phyloP scores from a whole-genome alignment of 2,888 invertebrate species.

The Sthenelais limicola region DNA sequence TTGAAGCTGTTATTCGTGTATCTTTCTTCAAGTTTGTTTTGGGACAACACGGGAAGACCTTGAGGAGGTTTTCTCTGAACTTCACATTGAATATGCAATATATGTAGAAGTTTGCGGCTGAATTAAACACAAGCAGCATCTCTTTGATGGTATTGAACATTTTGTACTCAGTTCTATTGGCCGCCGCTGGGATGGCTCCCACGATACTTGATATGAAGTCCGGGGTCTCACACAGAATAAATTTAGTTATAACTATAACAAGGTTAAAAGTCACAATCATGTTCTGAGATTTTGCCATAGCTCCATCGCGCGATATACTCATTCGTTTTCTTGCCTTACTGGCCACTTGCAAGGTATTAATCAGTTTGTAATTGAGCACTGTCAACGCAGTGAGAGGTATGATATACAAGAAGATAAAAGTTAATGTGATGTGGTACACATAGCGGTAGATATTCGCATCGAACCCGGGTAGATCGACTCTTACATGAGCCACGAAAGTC shows the following conservation, averaged over 20 bases:
- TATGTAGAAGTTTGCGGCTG: constrained; percentile 45
- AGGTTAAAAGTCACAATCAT: constrained; percentile 37
- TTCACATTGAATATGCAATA: constrained; percentile 41
- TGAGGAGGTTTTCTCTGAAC: constrained; percentile 26
- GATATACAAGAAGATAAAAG: constrained; percentile 40
- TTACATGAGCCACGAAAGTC: constrained; percentile 41
- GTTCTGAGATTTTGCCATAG: constrained; percentile 10
- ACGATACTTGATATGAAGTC: constrained; percentile 43
- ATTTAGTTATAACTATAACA: constrained; percentile 43
- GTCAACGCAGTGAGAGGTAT: constrained; percentile 36
- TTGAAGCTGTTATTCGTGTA: neutral
- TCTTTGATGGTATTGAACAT: constrained; percentile 39
- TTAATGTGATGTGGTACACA: constrained; percentile 42
- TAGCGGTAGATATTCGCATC: constrained; percentile 42
- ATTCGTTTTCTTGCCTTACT: neutral
- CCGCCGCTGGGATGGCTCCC: constrained; percentile 14
- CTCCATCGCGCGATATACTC: neutral
- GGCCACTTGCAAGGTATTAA: constrained; percentile 24
- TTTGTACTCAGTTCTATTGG: constrained; percentile 6
- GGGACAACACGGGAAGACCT: neutral
- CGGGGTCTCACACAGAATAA: constrained; percentile 44
- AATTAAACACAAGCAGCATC: constrained; percentile 46
- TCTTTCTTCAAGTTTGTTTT: neutral
- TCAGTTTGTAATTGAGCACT: constrained; percentile 37
- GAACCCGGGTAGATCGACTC: constrained; percentile 36